These are phyloP conservation scores for Cryptoblepharus egeriae DNA, from an alignment of 2,797 vertebrate genomes.

Conservation along the genomic window DNA sequence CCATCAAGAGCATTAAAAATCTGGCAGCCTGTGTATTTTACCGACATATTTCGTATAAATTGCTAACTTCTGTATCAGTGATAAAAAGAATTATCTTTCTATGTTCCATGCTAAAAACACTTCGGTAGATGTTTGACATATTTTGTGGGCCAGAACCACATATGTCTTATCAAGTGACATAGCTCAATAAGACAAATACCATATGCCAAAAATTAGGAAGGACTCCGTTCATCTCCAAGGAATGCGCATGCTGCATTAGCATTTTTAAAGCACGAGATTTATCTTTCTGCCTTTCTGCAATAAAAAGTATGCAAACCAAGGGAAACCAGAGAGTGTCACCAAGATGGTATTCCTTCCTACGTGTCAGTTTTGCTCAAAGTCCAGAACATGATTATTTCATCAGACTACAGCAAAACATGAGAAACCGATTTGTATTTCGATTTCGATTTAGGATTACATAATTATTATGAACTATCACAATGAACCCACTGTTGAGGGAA, in stretches of 20 bases:
- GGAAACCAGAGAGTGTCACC: background rate
- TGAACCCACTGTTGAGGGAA: no score
- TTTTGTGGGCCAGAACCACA: slow-evolving; percentile 48
- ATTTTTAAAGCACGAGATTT: slow-evolving; percentile 26
- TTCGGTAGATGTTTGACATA: slow-evolving; percentile 59
- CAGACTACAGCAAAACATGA: background rate
- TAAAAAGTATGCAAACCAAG: slow-evolving; percentile 33
- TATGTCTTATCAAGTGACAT: slow-evolving; percentile 56
- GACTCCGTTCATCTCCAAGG: slow-evolving; percentile 41
- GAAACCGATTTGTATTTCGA: background rate
- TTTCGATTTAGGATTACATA: background rate
- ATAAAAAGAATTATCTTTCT: slow-evolving; percentile 30
- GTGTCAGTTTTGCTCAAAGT: background rate
- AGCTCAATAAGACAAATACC: slow-evolving; percentile 40
- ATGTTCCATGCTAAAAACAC: slow-evolving; percentile 51
- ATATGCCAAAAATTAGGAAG: slow-evolving; percentile 59
- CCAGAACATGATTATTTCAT: background rate
- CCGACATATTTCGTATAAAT: slow-evolving; percentile 33
- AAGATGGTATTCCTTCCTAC: background rate
- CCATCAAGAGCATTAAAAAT: slow-evolving; percentile 7
- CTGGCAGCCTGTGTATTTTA: slow-evolving; percentile 10
- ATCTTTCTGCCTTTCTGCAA: slow-evolving; percentile 23
- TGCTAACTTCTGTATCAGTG: slow-evolving; percentile 29
- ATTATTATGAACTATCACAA: no score
- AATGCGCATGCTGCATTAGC: slow-evolving; percentile 13